These are phyloP conservation scores for Polymixis lichenea DNA, from an alignment of 2,888 invertebrate species.

Conservation along the genomic window DNA sequence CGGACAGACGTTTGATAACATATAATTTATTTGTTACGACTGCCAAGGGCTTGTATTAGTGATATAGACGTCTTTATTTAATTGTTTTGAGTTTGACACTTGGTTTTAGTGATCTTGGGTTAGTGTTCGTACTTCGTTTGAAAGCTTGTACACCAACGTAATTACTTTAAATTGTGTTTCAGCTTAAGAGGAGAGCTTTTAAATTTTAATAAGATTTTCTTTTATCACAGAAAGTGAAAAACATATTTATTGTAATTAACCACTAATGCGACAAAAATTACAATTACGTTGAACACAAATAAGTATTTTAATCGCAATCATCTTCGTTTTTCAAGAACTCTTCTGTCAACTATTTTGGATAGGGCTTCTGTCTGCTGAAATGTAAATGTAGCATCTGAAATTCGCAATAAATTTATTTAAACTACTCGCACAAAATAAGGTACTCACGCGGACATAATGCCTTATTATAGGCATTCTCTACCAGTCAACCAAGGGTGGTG, in stretches of 20 bases:
- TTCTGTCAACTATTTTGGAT: background rate
- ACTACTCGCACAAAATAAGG: background rate
- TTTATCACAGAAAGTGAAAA: background rate
- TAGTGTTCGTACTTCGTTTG: background rate
- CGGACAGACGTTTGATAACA: constrained; percentile 61
- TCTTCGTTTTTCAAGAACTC: background rate
- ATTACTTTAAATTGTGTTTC: background rate
- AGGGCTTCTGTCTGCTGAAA: background rate
- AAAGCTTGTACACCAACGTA: no score
- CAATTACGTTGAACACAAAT: background rate
- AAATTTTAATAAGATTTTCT: background rate
- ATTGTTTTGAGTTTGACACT: constrained; percentile 27
- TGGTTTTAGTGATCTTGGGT: background rate
- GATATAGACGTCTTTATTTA: constrained; percentile 60
- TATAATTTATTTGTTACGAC: constrained; percentile 64
- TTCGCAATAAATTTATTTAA: background rate
- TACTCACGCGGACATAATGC: background rate
- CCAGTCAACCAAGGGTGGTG: background rate
- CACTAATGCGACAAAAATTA: background rate
- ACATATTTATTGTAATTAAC: background rate
- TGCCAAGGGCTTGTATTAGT: constrained; percentile 54
- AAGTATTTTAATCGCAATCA: background rate
- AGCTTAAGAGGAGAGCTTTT: background rate
- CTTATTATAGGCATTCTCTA: background rate
- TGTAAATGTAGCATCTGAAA: background rate